Evolutionary conservation across 1,140 invertebrate species (phyloP), one percentile per base, ranked within the genome.

Genomic region (Lordiphosa clarofinis): DNA sequence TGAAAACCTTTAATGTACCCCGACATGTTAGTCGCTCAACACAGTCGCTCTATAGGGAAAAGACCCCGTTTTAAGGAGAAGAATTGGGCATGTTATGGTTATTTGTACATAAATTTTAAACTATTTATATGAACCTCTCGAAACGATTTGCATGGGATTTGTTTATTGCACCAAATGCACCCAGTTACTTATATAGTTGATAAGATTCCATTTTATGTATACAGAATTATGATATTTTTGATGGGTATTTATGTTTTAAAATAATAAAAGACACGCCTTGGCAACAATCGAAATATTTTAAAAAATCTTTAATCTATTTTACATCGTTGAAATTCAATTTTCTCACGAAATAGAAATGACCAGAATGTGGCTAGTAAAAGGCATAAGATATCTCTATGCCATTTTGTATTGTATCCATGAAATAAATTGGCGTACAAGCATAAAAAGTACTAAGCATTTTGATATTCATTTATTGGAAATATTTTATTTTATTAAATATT

Each of bases 1-100:
- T 84, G 65, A 84, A 84, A 43, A 55, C 81, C 1, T 78, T 84
- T 39, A 73, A 70, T 7, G 42, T 84, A 39, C 78, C 78, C 7
- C 66, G 78, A 24, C 78, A 73, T n/a, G 79, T 73, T 31, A 75
- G 76, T 33, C 73, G 70, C 12, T 84, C 78, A 0, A 54, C 73
- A 5, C 55, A 66, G 4, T 84, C 78, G 21, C 78, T 84, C 3
- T 67, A 84, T 38, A 64, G 79, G 12, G 78, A 84, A 49, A 84
- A 84, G 69, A 84, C 73, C 4, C 78, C 78, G 0, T 84, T 84
- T 36, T 84, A 39, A 57, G 33, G 8, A 10, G 0, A 12, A 28
- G 39, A 35, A 28, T 21, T 28, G n/a, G 8, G 21, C 24, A 28
- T 21, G 21, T 21, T 21, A 21, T 28, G 24, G 24, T 7, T 11